Base-by-base conservation (phyloP, 2,888 invertebrate genomes). In the Elmis aenea region DNA sequence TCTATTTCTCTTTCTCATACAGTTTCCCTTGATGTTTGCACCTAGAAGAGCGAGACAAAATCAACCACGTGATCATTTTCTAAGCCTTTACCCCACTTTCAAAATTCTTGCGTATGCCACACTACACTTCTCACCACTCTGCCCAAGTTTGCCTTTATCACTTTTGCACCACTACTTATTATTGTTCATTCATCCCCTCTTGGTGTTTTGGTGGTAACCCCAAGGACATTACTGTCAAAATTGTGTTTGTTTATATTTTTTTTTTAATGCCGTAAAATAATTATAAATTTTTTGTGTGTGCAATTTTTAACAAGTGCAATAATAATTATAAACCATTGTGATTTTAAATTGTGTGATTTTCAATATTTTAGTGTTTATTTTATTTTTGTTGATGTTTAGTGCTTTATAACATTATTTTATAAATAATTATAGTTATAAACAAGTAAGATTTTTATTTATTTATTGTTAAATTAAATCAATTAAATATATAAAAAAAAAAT, bases 221-320 rank as follows among this genome's bases (percentile, higher is more conserved):
- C 66, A 64, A 65, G 66, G 66, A 64, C 64, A 54, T 30, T 27
- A 26, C 42, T 55, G 58, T 61, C 58, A 59, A 54, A 52, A 45
- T 51, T 45, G 37, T 44, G 41, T 41, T 50, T 42, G 33, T 41
- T 42, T 33, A 47, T 38, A 40, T 40, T 32, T 39, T 24, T 23
- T 23, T n/a, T n/a, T n/a, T n/a, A n/a, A n/a, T n/a, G n/a, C n/a
- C n/a, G n/a, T n/a, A n/a, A 26, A 9, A 38, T 34, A 18, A 35
- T 32, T 38, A 20, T 34, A 36, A 34, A 41, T 36, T 37, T 33
- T 49, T 34, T 37, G n/a, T n/a, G n/a, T 42, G 15, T 45, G 34
- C 22, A 30, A 33, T 39, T 25, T 23, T 29, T 25, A 9, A 33
- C 18, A 20, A 24, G 25, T 37, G 33, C 33, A 34, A 34, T 18